phyloP scores from a whole-genome alignment of 2,888 invertebrate genomes.

The Chirona hameri region DNA sequence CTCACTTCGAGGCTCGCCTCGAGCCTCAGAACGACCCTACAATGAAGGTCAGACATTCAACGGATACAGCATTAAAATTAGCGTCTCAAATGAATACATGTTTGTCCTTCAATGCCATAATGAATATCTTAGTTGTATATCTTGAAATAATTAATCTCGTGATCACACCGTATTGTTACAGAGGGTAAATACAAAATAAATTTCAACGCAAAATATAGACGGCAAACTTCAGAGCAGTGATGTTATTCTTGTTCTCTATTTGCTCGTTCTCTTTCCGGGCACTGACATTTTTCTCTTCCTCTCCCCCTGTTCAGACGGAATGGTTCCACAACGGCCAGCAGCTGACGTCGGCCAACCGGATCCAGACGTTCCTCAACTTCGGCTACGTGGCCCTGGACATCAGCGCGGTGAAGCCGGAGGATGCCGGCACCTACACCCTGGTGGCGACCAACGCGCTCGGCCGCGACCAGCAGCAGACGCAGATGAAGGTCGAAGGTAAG shows the following conservation, averaged over 20 bases:
- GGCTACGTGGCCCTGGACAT: slow-evolving; percentile 96
- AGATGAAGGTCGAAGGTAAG: slow-evolving; percentile 86
- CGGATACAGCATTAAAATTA: no score
- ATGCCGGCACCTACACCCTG: slow-evolving; percentile 89
- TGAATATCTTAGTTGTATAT: no score
- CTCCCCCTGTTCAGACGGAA: slow-evolving; percentile 59
- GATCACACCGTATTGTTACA: no score
- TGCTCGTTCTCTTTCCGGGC: no score
- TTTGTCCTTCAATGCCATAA: no score
- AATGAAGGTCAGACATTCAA: slow-evolving; percentile 56
- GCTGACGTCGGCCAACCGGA: slow-evolving; percentile 82
- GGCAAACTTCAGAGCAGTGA: no score
- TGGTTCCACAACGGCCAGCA: slow-evolving; percentile 96
- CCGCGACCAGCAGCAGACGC: slow-evolving; percentile 75
- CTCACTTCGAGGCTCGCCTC: slow-evolving; percentile 91
- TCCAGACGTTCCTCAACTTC: slow-evolving; percentile 92
- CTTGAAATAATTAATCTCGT: no score
- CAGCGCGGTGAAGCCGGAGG: slow-evolving; percentile 83
- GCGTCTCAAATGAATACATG: no score
- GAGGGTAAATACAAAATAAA: no score
- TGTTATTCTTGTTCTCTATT: no score
- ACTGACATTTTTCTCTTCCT: neutral
- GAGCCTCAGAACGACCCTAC: slow-evolving; percentile 92
- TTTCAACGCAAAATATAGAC: no score
- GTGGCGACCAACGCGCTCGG: slow-evolving; percentile 87